Evolutionary conservation across 2,797 vertebrate species (phyloP), one percentile per base, ranked within the genome.

Genomic region (Botia kubotai): DNA sequence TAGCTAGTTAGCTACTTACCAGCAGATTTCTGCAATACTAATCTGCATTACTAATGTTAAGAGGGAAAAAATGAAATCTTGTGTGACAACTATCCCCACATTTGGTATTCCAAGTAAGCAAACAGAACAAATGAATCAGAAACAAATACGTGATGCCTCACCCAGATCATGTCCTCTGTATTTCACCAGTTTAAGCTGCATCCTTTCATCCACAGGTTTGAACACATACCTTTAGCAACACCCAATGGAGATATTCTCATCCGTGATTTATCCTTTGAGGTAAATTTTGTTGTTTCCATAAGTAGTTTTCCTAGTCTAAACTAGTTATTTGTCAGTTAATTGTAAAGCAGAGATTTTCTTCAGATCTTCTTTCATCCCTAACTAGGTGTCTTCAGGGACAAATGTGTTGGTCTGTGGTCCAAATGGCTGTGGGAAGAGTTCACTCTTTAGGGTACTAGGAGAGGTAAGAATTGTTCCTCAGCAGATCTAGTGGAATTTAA

Each of bases 181-280:
- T 46, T 67, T 60, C 2, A 16, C 0, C 16, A 80, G 6, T n/a
- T 55, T 26, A 10, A 72, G 2, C 21, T 66, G 29, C 19, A 84
- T 66, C 14, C 48, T 82, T 84, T 89, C 39, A 58, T 83, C 76
- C 87, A 0, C 89, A 99, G 98, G 84, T 99, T 99, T 94, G 96
- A 98, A 80, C 96, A 96, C 55, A 96, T 97, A 81, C 97, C 97
- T 0, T 90, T 99, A 74, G 95, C 95, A 69, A 99, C 98, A 11
- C 97, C 97, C 81, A 99, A 98, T 85, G 97, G 98, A 85, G 98
- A 99, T 83, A 19, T 98, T 77, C 92, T 99, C 82, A 98, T 99
- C 88, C 90, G 71, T 87, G 96, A 98, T 83, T 95, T 99, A 76
- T 93, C 94, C 39, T 98, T 99, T 89, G 96, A 99, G 95, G 98